Base-by-base conservation (phyloP, 2,888 invertebrate species). In the Autographa gamma region DNA sequence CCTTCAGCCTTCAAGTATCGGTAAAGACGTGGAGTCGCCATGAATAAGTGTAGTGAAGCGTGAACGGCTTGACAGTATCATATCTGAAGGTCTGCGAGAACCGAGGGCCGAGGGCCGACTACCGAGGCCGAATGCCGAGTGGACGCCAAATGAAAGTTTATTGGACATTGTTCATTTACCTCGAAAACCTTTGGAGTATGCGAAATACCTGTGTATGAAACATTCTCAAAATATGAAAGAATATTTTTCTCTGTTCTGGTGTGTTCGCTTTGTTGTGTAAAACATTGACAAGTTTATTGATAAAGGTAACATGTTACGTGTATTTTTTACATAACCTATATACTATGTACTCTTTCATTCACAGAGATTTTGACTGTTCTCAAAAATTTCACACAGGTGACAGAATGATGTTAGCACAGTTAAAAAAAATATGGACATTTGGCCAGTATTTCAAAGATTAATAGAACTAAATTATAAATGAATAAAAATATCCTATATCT, bases 81-180 rank as follows among this genome's bases (percentile, higher is more conserved):
- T 91, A 91, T 91, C 91, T 88, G 82, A 81, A 83, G 86, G 78
- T 81, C n/a, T 84, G 69, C 73, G 13, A 13, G 38, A 38, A 11
- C 43, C 43, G 43, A 16, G 76, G 9, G 52, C 52, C 52, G 18
- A 18, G 86, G 78, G 85, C 83, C 86, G 84, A 83, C 82, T 85
- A 79, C 76, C 14, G 65, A 25, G 25, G 25, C 25, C 25, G n/a
- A 67, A 71, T 85, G 84, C 80, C 82, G 84, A 89, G 89, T 89
- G 90, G 92, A 91, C 92, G 89, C 84, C 88, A 92, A 93, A 94
- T 94, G 90, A 91, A 93, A 94, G 91, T 94, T 93, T 95, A 95
- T 95, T 94, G 93, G 92, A 93, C 91, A 88, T 91, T 91, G 92
- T 92, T 93, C 92, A 91, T 93, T 90, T 91, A 89, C 86, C 83